Evolutionary conservation across 2,888 invertebrate species (phyloP).

Genomic region (Scelioninae gen. 2): DNA sequence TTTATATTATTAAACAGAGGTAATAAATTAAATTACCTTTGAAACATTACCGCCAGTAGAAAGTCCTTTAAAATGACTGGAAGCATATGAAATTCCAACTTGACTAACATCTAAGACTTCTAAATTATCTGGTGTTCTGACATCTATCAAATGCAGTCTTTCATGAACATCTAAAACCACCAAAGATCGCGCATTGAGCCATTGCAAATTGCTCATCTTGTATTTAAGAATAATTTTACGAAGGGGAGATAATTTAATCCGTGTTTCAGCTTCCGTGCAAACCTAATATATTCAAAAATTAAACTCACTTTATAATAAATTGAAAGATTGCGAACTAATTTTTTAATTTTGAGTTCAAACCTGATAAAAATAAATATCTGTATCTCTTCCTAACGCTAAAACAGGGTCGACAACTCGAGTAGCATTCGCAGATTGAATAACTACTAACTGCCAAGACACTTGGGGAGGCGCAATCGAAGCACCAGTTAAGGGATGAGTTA

Average conservation of each 20-base stretch:
- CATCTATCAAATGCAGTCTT: conserved; percentile 91
- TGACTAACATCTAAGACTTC: conserved; percentile 88
- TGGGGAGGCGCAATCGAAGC: conserved; percentile 88
- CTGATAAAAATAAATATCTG: conserved; percentile 90
- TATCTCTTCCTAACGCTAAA: conserved; percentile 91
- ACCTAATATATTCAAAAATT: conserved; percentile 72
- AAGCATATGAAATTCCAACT: conserved; percentile 88
- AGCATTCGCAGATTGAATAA: conserved; percentile 84
- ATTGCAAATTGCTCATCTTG: conserved; percentile 85
- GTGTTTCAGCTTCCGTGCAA: conserved; percentile 76
- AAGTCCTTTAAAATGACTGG: conserved; percentile 91
- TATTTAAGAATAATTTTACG: conserved; percentile 84
- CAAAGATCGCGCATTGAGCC: conserved; percentile 89
- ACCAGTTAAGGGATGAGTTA: conserved; percentile 85
- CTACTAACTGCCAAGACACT: conserved; percentile 93
- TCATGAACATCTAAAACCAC: conserved; percentile 91
- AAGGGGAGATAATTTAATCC: conserved; percentile 80
- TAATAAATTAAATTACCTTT: conserved; percentile 65
- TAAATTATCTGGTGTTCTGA: conserved; percentile 89
- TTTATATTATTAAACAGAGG: background rate
- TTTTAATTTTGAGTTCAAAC: conserved; percentile 72
- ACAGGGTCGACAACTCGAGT: conserved; percentile 87
- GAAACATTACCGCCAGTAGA: conserved; percentile 97
- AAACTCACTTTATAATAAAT: conserved; percentile 1
- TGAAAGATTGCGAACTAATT: too few species aligned